A percentile compares a stretch with the other conserved stretches of the same genome.
Evolutionary conservation across 2,113 vertebrate genomes (phyloP).

Genomic region (Cettia cetti): DNA sequence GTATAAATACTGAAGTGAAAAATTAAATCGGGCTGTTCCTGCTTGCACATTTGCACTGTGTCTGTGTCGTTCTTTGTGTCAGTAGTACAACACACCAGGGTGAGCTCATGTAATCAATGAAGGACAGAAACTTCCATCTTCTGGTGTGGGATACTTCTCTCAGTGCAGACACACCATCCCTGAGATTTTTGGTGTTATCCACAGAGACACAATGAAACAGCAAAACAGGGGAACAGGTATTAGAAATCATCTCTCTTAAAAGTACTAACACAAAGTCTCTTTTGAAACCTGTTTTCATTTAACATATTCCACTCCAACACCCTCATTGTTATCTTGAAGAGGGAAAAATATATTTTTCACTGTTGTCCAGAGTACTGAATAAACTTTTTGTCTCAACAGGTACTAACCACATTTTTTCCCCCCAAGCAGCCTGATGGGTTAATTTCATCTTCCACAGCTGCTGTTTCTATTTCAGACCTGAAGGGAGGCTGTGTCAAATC

Average conservation of each 20-base stretch:
- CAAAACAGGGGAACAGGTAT: background rate
- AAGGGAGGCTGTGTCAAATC: background rate
- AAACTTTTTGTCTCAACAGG: background rate
- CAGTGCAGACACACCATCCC: background rate
- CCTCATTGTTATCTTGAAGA: background rate
- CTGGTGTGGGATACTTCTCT: background rate
- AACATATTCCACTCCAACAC: background rate
- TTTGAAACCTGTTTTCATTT: background rate
- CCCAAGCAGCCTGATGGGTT: background rate
- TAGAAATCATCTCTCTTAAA: background rate
- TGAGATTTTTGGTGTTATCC: background rate
- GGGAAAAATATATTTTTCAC: background rate
- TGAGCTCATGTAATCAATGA: background rate
- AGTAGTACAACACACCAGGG: too few species aligned
- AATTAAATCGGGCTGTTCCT: too few species aligned
- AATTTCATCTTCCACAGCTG: background rate
- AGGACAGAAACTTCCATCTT: background rate
- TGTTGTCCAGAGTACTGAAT: background rate
- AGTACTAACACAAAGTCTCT: background rate
- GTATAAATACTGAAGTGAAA: too few species aligned
- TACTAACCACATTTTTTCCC: background rate
- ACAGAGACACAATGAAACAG: background rate
- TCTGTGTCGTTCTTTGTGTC: too few species aligned
- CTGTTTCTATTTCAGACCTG: background rate
- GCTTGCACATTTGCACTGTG: too few species aligned